Evolutionary conservation across 2,888 invertebrate genomes (phyloP).

Genomic region (Thecophora atra): DNA sequence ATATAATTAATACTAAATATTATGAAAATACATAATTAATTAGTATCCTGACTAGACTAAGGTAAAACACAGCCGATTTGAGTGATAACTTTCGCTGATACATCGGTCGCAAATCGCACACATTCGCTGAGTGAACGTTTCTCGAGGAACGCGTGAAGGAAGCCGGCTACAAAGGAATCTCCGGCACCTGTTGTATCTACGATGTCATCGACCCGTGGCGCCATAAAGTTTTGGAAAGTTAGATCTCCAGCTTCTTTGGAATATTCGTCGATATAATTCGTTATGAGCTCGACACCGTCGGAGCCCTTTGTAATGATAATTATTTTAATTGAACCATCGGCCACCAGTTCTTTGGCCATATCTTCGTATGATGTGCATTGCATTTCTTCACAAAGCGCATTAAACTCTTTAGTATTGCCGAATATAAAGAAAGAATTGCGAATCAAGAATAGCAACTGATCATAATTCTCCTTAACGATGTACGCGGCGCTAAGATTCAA

Average conservation of each 20-base stretch:
- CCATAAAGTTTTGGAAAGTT: constrained; percentile 55
- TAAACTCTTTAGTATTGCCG: constrained; percentile 70
- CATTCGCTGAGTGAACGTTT: constrained; percentile 64
- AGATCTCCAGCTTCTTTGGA: constrained; percentile 44
- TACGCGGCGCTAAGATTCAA: constrained; percentile 70
- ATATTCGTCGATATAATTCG: constrained; percentile 56
- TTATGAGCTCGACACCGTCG: constrained; percentile 68
- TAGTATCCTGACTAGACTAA: not conserved
- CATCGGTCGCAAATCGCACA: constrained; percentile 65
- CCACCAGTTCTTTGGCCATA: constrained; percentile 47
- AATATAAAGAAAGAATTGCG: constrained; percentile 68
- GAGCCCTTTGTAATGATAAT: constrained; percentile 74
- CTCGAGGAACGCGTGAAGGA: constrained; percentile 67
- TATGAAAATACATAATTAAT: no score
- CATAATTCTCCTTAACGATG: constrained; percentile 65
- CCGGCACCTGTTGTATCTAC: constrained; percentile 72
- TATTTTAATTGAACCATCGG: constrained; percentile 54
- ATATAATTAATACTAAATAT: no score
- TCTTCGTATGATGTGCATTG: constrained; percentile 50
- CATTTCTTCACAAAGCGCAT: constrained; percentile 62
- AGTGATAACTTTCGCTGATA: constrained; percentile 67
- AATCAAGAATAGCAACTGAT: constrained; percentile 65
- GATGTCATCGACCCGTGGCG: constrained; percentile 65
- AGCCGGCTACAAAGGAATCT: constrained; percentile 71
- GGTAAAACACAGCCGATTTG: constrained; percentile 68